These are phyloP conservation scores for Watsonalla cultraria DNA, from an alignment of 2,888 invertebrate genomes.

Conservation along the genomic window DNA sequence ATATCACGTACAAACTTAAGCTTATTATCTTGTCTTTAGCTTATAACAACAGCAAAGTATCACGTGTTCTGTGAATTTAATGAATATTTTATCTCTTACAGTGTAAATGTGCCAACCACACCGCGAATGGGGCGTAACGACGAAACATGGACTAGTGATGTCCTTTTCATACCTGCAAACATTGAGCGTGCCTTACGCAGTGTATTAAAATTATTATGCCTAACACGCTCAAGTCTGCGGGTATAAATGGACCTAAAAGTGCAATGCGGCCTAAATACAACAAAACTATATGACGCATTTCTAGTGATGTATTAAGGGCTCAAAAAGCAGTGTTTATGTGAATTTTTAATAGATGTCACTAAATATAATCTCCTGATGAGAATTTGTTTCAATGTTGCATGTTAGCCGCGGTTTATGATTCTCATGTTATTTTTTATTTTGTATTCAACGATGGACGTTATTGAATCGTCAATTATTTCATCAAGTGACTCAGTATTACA, in stretches of 20 bases:
- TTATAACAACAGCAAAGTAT: neutral
- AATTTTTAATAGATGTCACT: slow-evolving; percentile 64
- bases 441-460: slow-evolving; percentile 24
- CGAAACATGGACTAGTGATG: neutral
- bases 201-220: too few species aligned
- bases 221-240: slow-evolving; percentile 2
- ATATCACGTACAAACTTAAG: too few species aligned
- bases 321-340: slow-evolving; percentile 71
- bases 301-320: slow-evolving; percentile 60
- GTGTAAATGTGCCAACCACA: slow-evolving; percentile 40
- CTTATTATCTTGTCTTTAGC: too few species aligned
- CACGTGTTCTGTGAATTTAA: neutral
- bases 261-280: slow-evolving; percentile 28
- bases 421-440: slow-evolving; percentile 36
- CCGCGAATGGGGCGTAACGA: slow-evolving; percentile 18
- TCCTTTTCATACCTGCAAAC: too few species aligned
- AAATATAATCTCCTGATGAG: slow-evolving; percentile 48
- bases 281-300: slow-evolving; percentile 39
- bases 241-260: slow-evolving; percentile 9
- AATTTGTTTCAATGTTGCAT: slow-evolving; percentile 18
- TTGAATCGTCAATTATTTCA: slow-evolving; percentile 59
- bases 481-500: slow-evolving; percentile 73
- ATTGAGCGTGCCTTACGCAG: too few species aligned
- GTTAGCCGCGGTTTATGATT: slow-evolving; percentile 33
- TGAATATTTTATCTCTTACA: slow-evolving; percentile 43